Percentiles rank a stretch among this genome's conserved stretches.
Conservation (phyloP, 2,888 invertebrate genomes). For the Tenthredo scrophulariae region DNA sequence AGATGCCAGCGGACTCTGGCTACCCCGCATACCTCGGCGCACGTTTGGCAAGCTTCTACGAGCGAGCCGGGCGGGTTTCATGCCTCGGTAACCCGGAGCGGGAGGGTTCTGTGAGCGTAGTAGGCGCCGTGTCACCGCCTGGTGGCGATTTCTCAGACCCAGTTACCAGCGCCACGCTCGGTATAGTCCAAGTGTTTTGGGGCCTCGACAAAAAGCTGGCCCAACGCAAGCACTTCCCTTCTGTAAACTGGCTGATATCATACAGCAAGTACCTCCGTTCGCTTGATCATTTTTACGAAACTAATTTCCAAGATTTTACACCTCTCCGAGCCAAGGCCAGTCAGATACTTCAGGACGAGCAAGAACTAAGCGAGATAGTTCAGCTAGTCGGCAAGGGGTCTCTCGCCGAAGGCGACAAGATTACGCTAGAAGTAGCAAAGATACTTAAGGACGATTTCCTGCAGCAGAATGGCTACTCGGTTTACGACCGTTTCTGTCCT, state of each 20-base stretch:
- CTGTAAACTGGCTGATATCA: conserved; percentile 99
- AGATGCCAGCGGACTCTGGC: conserved; percentile 99
- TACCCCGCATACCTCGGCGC: conserved; percentile 99
- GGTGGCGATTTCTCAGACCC: conserved; percentile 99
- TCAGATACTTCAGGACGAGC: conserved; percentile 97
- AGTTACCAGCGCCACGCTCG: conserved; percentile 97
- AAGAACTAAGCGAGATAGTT: conserved; percentile 98
- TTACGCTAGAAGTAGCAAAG: conserved; percentile 97
- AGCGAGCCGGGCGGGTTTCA: conserved; percentile 96
- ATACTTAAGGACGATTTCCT: conserved; percentile 98
- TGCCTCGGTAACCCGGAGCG: conserved; percentile 97
- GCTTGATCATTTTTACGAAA: conserved; percentile 98
- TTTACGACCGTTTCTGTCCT: conserved; percentile 97
- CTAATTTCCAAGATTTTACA: conserved; percentile 96
- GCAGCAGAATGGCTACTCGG: conserved; percentile 96
- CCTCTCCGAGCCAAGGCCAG: conserved; percentile 94
- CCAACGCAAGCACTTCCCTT: conserved; percentile 99
- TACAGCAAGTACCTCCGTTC: conserved; percentile 96
- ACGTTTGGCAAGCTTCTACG: conserved; percentile 98
- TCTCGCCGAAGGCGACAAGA: conserved; percentile 97
- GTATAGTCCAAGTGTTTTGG: conserved; percentile 97
- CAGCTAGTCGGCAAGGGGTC: conserved; percentile 98
- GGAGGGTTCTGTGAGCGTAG: conserved; percentile 98
- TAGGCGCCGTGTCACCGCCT: conserved; percentile 99
- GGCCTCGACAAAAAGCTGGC: conserved; percentile 98